These are phyloP conservation scores for Chrysogorgia sp. DNA, from an alignment of 92 coral and sea anemone species.

Conservation along the genomic window DNA sequence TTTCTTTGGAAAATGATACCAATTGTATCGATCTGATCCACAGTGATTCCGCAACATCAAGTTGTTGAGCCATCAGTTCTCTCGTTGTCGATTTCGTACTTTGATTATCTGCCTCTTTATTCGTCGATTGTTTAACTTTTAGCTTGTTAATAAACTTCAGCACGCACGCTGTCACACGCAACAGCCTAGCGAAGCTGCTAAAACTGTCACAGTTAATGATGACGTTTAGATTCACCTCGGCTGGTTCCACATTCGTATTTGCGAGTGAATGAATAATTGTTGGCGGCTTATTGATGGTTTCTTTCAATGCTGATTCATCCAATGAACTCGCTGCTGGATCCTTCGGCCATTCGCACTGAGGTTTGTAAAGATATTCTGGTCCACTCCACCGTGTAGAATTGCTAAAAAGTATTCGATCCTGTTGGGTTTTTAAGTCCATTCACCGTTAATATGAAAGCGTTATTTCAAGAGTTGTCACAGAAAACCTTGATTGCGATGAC, in stretches of 20 bases:
- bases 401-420: not conserved
- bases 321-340: conserved; percentile 26
- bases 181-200: conserved; percentile 22
- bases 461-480: not conserved
- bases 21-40: conserved; percentile 66
- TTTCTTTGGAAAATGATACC: conserved; percentile 53
- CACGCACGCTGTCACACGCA: conserved; percentile 46
- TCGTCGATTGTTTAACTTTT: not conserved
- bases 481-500: not conserved
- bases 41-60: conserved; percentile 57
- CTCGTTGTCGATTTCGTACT: conserved; percentile 1
- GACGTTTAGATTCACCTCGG: conserved; percentile 30
- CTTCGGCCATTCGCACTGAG: conserved; percentile 63
- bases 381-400: conserved; percentile 52
- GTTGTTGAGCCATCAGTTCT: conserved; percentile 48
- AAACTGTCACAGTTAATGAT: conserved; percentile 45
- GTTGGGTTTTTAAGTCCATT: conserved; percentile 4
- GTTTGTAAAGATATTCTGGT: conserved; percentile 43
- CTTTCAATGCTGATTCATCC: conserved; percentile 21
- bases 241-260: conserved; percentile 1
- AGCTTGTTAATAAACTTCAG: conserved; percentile 30
- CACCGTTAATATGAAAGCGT: not conserved
- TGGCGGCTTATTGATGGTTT: conserved; percentile 29
- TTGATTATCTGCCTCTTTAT: not conserved
- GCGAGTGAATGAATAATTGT: conserved; percentile 24